phyloP scores from a whole-genome alignment of 2,797 vertebrate species.

The Microcaecilia unicolor region DNA sequence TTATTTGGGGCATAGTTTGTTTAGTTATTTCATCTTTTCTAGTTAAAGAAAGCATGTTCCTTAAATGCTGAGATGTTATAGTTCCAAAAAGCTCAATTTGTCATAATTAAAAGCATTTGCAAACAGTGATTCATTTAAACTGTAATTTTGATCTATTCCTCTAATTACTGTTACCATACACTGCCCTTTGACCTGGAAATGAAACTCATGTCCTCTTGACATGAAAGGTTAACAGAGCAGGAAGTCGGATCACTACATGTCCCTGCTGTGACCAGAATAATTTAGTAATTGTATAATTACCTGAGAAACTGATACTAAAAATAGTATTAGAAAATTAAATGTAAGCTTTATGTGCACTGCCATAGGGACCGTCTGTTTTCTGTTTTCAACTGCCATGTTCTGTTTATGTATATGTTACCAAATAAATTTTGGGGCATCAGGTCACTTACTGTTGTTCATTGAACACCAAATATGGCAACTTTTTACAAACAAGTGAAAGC shows the following conservation, averaged over 20 bases:
- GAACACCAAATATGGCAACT: background rate
- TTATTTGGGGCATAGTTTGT: no score
- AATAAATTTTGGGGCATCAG: background rate
- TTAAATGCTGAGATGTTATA: no score
- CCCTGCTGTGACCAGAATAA: conserved; percentile 65
- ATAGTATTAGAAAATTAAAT: conserved; percentile 68
- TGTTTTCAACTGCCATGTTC: conserved; percentile 41
- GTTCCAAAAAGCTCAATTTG: no score
- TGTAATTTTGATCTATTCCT: conserved; percentile 59
- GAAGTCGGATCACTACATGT: conserved; percentile 70
- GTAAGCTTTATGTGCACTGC: conserved; percentile 30
- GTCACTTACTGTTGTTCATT: background rate
- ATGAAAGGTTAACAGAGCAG: conserved; percentile 85
- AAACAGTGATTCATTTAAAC: conserved; percentile 41
- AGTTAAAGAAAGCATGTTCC: no score
- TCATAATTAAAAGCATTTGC: conserved; percentile 57
- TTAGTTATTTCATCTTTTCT: no score
- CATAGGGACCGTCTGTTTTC: conserved; percentile 65
- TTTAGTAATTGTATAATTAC: conserved; percentile 91
- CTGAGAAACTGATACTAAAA: conserved; percentile 69
- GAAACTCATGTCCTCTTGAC: conserved; percentile 68
- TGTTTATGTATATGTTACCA: conserved; percentile 4
- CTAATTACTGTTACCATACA: conserved; percentile 73
- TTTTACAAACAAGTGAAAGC: background rate
- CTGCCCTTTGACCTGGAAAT: conserved; percentile 84